phyloP scores from a whole-genome alignment of 2,888 invertebrate species.

The Phyto melanocephala region DNA sequence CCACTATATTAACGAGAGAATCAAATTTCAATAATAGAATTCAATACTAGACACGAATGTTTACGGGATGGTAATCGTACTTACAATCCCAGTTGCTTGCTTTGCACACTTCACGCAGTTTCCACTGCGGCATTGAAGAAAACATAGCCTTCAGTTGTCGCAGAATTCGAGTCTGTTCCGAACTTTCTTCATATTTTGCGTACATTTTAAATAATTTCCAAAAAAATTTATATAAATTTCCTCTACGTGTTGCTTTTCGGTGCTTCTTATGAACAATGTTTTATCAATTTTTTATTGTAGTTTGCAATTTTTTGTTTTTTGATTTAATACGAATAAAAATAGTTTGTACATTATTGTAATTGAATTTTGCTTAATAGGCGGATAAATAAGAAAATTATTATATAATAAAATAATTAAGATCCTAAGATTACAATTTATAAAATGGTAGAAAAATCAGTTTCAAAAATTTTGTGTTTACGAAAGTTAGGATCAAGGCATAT shows the following conservation, averaged over 20 bases:
- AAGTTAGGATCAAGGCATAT: too few species aligned
- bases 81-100: constrained; percentile 66
- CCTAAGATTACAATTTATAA: too few species aligned
- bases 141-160: constrained; percentile 67
- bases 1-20: constrained; percentile 57
- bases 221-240: neutral
- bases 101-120: constrained; percentile 49
- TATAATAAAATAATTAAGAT: too few species aligned
- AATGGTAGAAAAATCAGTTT: too few species aligned
- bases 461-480: too few species aligned
- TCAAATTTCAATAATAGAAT: neutral
- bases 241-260: neutral
- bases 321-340: too few species aligned
- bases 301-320: neutral
- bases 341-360: too few species aligned
- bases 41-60: too few species aligned
- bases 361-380: too few species aligned
- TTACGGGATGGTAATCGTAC: neutral
- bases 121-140: constrained; percentile 33
- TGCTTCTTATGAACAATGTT: neutral
- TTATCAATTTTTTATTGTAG: neutral
- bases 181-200: constrained; percentile 23
- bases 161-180: constrained; percentile 48
- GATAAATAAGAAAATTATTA: too few species aligned
- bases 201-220: constrained; percentile 28